Conservation (phyloP, 1,140 invertebrate species). For the Pseudoatta argentina region DNA sequence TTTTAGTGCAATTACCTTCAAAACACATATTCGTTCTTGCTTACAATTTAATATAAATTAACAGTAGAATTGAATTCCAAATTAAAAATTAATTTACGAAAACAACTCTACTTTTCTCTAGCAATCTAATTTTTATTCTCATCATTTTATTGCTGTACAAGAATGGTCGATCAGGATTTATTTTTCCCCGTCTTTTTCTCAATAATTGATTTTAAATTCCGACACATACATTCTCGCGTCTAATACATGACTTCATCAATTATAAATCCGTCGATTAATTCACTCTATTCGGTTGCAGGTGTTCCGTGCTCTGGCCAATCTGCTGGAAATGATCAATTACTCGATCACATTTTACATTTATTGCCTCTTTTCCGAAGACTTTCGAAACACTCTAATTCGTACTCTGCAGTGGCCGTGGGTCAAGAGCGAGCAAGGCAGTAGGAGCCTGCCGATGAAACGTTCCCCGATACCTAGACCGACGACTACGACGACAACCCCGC, state of each 20-base stretch:
- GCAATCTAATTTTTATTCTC: neutral
- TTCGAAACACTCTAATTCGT: constrained; percentile 90
- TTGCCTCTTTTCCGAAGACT: constrained; percentile 92
- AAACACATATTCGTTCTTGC: too few species aligned
- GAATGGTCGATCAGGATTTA: constrained; percentile 31
- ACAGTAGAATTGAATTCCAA: neutral
- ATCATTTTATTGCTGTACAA: neutral
- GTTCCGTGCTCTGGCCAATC: constrained; percentile 91
- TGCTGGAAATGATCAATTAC: constrained; percentile 92
- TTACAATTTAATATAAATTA: neutral
- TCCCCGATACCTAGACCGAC: constrained; percentile 77
- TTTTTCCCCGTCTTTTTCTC: neutral
- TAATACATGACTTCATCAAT: constrained; percentile 40
- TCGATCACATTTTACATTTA: constrained; percentile 94
- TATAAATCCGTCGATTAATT: constrained; percentile 50
- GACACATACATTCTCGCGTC: neutral
- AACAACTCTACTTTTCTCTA: neutral
- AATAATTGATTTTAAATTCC: constrained; percentile 27
- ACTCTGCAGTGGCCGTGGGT: constrained; percentile 89
- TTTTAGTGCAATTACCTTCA: neutral
- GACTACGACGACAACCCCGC: constrained; percentile 79
- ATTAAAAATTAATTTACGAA: constrained; percentile 3
- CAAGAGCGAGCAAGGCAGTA: constrained; percentile 64
- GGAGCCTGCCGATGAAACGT: constrained; percentile 74
- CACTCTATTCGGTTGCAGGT: constrained; percentile 85